Base-by-base conservation (phyloP, 2,888 invertebrate genomes). In the Ernsta delagoae region DNA sequence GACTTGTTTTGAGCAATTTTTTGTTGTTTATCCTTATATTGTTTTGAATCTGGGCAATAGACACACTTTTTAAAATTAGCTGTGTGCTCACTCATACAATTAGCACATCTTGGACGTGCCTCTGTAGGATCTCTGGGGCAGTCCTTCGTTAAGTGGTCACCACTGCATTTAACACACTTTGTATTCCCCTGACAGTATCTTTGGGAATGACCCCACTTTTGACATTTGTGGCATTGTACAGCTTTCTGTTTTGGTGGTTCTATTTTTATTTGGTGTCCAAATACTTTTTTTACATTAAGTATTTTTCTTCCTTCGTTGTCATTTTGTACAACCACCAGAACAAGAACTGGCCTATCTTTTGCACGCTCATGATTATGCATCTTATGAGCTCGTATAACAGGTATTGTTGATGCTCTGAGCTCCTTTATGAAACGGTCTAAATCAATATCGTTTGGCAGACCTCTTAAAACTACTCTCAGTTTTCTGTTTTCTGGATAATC, bases 141-240 rank as follows among this genome's bases (percentile, higher is more conserved):
- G 67, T 83, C 79, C n/a, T 78, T 82, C 11, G 84, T 80, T 0
- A 76, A 71, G 76, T 92, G 91, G 1, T 83, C 75, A 1, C 83
- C 86, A n/a, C 81, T 85, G 79, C 91, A 93, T 73, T 89, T 91
- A 0, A 90, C 86, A 78, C 91, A 92, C 62, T 79, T 86, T 3
- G 83, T 62, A 11, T 72, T 50, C 0, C 86, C 87, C 11, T 82
- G 83, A 65, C 92, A 91, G 74, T 84, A 87, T 16, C 85, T 80
- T 71, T 88, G 86, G 0, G 86, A 78, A 69, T 93, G 92, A 0
- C 90, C 91, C 85, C 88, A 92, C 70, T 79, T 81, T 72, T 92
- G 93, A 72, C 93, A 93, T 24, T 85, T 83, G 69, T 84, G 79
- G 73, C 92, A 92, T 70, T 93, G 92, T 50, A 74, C 84, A 0